A percentile compares a stretch with the other conserved stretches of the same genome.
These are phyloP conservation scores for Melieria omissa DNA, from an alignment of 2,888 invertebrate genomes.

Conservation along the genomic window DNA sequence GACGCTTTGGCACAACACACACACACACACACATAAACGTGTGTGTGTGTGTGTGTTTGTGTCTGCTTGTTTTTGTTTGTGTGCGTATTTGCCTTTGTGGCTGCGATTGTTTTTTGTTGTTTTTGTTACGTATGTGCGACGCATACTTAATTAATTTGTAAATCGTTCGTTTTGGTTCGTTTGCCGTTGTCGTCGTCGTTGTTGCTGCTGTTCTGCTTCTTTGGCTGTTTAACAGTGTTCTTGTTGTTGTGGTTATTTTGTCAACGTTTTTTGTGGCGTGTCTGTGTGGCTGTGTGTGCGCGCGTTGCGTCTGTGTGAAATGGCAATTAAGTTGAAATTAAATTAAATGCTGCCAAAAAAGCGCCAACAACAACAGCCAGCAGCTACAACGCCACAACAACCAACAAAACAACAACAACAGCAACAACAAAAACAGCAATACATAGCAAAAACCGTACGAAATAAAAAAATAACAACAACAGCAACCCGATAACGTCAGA, in stretches of 20 bases:
- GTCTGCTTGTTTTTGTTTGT: slow-evolving; percentile 26
- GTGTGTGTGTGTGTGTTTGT: not conserved
- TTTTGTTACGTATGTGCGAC: not conserved
- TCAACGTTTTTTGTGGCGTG: not conserved
- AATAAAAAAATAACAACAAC: no score
- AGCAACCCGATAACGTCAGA: no score
- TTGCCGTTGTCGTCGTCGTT: not conserved
- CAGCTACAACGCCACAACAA: not conserved
- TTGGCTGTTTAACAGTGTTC: no score
- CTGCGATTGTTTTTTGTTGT: slow-evolving; percentile 27
- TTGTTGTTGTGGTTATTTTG: no score
- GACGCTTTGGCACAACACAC: not conserved
- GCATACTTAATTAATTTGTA: slow-evolving; percentile 52
- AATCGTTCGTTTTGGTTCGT: slow-evolving; percentile 21
- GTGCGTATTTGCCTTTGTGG: slow-evolving; percentile 17
- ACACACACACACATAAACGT: not conserved
- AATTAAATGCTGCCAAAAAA: slow-evolving; percentile 47
- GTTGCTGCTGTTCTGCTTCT: not conserved
- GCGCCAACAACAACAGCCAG: not conserved
- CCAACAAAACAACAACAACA: not conserved
- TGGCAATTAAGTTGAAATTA: slow-evolving; percentile 50
- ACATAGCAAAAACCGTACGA: no score
- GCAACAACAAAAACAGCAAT: not conserved
- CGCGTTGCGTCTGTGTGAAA: slow-evolving; percentile 40
- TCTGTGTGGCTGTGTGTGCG: not conserved